These are phyloP conservation scores for Chaetodon trifasciatus DNA, from an alignment of 2,797 vertebrate species.

Conservation along the genomic window DNA sequence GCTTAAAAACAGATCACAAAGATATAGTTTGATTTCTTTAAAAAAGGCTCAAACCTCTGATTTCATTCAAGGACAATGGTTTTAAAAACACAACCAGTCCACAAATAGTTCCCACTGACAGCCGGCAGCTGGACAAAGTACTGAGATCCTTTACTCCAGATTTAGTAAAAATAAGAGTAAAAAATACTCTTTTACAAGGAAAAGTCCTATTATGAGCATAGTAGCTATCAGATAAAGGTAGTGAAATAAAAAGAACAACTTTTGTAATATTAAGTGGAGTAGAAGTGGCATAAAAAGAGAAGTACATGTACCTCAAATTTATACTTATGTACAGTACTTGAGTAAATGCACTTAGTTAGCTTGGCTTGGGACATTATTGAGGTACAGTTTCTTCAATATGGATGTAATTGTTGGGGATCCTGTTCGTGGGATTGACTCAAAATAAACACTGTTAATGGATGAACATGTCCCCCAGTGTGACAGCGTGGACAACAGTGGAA, in stretches of 20 bases:
- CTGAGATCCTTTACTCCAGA: too few relatives aligned
- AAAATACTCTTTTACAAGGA: not conserved
- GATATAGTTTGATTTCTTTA: too few relatives aligned
- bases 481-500: not conserved
- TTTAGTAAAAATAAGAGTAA: too few relatives aligned
- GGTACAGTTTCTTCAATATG: not conserved
- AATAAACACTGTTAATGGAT: constrained; percentile 15
- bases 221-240: not conserved
- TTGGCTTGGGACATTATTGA: too few relatives aligned
- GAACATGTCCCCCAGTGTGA: not conserved
- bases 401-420: not conserved
- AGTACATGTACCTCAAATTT: not conserved
- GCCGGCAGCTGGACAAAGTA: too few relatives aligned
- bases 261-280: not conserved
- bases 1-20: too few relatives aligned
- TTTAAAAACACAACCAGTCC: too few relatives aligned
- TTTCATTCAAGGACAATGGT: too few relatives aligned
- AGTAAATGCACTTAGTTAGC: not conserved
- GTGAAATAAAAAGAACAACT: not conserved
- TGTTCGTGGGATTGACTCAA: not conserved
- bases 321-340: too few relatives aligned
- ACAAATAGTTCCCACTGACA: too few relatives aligned
- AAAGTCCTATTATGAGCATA: not conserved
- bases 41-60: too few relatives aligned
- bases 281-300: not conserved